These are phyloP conservation scores for Metallyticus violacea DNA, from an alignment of 2,888 invertebrate genomes.

Conservation along the genomic window DNA sequence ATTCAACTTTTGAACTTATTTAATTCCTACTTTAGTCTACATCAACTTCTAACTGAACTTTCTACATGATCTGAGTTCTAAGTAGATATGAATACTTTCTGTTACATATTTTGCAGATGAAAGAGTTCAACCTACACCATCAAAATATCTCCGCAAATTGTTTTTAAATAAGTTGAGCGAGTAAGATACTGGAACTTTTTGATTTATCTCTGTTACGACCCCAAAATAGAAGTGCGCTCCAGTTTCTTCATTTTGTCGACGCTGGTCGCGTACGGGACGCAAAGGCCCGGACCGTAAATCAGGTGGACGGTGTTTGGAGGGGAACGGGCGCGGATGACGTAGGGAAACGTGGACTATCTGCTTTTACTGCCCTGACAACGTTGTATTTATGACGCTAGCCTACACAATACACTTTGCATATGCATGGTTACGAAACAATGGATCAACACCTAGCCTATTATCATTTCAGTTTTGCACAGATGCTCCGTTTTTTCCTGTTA, in stretches of 20 bases:
- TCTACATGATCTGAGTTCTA: too few relatives aligned
- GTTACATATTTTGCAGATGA: too few relatives aligned
- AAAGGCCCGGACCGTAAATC: neutral
- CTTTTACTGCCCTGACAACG: neutral
- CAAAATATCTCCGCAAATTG: too few relatives aligned
- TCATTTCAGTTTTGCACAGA: neutral
- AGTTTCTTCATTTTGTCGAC: neutral
- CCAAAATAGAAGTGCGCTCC: neutral
- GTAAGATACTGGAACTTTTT: neutral
- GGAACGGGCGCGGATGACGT: neutral
- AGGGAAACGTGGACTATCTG: neutral
- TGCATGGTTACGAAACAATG: neutral
- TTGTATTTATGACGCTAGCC: neutral
- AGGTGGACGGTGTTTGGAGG: neutral
- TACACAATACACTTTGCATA: neutral
- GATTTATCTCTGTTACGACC: neutral
- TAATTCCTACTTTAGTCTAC: too few relatives aligned
- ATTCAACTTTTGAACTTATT: too few relatives aligned
- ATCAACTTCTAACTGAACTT: too few relatives aligned
- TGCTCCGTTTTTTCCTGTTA: neutral
- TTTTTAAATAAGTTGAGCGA: too few relatives aligned
- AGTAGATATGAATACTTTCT: too few relatives aligned
- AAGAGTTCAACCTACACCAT: too few relatives aligned
- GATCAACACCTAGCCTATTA: neutral
- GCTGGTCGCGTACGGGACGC: neutral